Evolutionary conservation across 2,113 vertebrate genomes (phyloP).

Genomic region (Eclectus roratus): DNA sequence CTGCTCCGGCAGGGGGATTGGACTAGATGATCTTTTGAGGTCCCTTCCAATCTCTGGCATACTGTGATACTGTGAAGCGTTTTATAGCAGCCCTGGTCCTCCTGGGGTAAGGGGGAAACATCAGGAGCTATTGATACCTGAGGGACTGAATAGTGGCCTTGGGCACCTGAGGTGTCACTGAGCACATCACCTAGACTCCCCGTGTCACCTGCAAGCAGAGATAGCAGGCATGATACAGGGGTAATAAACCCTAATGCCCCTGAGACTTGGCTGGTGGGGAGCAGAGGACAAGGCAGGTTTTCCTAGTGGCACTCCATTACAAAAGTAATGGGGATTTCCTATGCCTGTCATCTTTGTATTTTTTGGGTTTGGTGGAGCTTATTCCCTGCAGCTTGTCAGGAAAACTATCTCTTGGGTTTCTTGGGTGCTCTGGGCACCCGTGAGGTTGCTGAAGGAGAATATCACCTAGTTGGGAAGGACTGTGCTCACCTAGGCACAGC

Average conservation of each 20-base stretch:
- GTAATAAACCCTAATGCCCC: background rate
- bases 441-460: background rate
- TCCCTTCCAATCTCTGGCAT: too few relatives aligned
- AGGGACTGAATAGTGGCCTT: background rate
- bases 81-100: background rate
- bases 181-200: background rate
- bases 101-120: background rate
- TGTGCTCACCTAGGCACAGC: accelerated
- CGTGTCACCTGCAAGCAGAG: background rate
- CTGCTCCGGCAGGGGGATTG: too few relatives aligned
- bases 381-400: background rate
- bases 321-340: background rate
- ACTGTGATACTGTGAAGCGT: too few relatives aligned
- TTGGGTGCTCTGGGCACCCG: background rate
- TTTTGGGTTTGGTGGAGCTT: background rate
- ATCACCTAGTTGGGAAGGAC: background rate
- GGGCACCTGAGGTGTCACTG: background rate
- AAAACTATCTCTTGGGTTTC: background rate
- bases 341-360: background rate
- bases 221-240: background rate
- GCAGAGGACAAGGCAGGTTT: background rate
- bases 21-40: too few relatives aligned
- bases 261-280: background rate
- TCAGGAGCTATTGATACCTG: background rate
- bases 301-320: background rate